Evolutionary conservation across 2,888 invertebrate genomes (phyloP), one percentile per base, ranked within the genome.

Genomic region (Graphium colonna): DNA sequence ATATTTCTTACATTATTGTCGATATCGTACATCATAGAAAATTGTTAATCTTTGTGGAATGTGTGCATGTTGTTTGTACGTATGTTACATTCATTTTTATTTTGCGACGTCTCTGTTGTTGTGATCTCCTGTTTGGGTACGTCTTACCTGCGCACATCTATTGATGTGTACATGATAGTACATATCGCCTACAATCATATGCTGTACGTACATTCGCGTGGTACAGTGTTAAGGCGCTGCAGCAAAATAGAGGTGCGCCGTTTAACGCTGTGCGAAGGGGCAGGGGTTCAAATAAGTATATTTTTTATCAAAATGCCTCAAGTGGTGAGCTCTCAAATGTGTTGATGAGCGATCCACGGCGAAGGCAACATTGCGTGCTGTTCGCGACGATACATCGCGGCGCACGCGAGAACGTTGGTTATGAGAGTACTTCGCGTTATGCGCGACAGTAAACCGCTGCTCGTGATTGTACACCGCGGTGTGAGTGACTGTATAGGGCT

Each of bases 71-170:
- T 48, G 45, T 31, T 41, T 42, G 40, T 43, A 12, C n/a, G 36
- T 31, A 31, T 31, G 31, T 31, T 2, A 21, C 5, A 7, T 10
- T 31, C 10, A 31, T 31, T 36, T 12, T 12, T 26, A n/a, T 44
- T 75, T 77, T 75, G 77, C 76, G 12, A 36, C 36, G 36, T 36
- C n/a, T 36, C 1, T 36, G 60, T 62, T 70, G 33, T 67, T 74
- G 57, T 73, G 77, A 82, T 85, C 84, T 85, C 82, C 66, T 82
- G 84, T 87, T 87, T 85, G 85, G 79, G 84, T 73, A 60, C 36
- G 21, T 21, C 21, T 47, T 51, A n/a, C 61, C 61, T 58, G 43
- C 55, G 55, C 51, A 62, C 50, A 16, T 31, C 1, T 5, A 21
- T 2, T 21, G 21, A 5, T 21, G 21, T 21, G 21, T 21, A 21